phyloP scores from a whole-genome alignment of 2,113 vertebrate species.

The Entomyzon cyanotis region DNA sequence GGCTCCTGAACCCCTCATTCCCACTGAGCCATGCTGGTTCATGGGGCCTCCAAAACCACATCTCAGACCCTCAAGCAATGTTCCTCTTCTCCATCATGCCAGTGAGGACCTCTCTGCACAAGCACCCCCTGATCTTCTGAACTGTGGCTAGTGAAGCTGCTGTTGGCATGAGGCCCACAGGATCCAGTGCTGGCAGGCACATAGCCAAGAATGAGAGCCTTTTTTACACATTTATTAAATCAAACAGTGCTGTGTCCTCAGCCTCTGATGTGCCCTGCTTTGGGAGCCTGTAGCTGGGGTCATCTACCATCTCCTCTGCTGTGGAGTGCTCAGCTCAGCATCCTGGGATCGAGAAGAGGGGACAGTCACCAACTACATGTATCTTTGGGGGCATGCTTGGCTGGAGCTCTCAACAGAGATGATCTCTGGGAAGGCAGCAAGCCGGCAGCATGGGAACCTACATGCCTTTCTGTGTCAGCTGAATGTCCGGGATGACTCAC shows the following conservation, averaged over 20 bases:
- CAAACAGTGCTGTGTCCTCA: fast-evolving
- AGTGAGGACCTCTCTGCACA: background rate
- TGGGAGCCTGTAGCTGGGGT: background rate
- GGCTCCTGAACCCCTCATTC: background rate
- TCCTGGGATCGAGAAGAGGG: background rate
- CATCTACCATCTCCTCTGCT: background rate
- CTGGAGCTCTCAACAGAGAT: background rate
- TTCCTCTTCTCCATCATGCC: background rate
- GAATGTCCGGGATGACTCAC: background rate
- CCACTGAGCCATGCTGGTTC: background rate
- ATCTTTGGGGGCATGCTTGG: background rate
- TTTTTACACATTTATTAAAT: background rate
- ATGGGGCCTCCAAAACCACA: background rate
- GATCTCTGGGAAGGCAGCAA: background rate
- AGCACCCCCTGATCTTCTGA: background rate
- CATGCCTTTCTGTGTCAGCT: background rate
- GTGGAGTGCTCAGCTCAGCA: background rate
- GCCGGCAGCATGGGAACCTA: background rate
- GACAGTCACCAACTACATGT: fast-evolving
- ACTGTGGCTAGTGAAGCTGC: background rate
- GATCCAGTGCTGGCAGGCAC: background rate
- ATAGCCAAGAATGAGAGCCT: background rate
- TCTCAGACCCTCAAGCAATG: background rate
- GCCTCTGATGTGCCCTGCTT: background rate
- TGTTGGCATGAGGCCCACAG: background rate